phyloP scores from a whole-genome alignment of 2,113 vertebrate species.

The Scytalopus superciliaris region DNA sequence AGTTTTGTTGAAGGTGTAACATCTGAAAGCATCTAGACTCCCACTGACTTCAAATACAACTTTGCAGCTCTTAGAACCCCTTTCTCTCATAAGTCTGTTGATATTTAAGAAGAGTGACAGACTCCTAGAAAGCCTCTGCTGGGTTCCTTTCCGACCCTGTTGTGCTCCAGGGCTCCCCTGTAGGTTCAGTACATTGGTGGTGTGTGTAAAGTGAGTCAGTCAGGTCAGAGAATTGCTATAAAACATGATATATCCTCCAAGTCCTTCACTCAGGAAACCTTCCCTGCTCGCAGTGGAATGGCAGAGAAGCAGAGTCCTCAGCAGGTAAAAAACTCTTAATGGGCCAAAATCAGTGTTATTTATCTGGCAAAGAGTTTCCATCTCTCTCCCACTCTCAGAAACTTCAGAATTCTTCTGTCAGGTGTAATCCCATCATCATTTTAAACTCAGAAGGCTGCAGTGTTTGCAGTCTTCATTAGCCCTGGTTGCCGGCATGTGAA shows the following conservation, averaged over 20 bases:
- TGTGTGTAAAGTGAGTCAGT: background rate
- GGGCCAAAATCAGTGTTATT: background rate
- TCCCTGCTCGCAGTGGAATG: background rate
- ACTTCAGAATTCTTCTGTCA: background rate
- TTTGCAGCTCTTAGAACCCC: background rate
- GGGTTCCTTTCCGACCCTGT: background rate
- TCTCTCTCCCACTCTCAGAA: background rate
- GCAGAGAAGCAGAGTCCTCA: background rate
- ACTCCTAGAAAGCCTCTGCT: background rate
- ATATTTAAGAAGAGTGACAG: background rate
- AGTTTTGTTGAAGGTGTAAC: background rate
- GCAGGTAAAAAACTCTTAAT: background rate
- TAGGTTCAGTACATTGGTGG: background rate
- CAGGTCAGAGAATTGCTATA: background rate
- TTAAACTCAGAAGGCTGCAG: background rate
- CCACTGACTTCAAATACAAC: background rate
- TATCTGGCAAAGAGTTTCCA: background rate
- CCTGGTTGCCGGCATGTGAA: background rate
- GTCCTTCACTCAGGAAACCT: background rate
- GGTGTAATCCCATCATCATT: background rate
- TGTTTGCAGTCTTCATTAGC: background rate
- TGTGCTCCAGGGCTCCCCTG: fast-evolving
- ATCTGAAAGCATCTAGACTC: background rate
- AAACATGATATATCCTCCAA: background rate
- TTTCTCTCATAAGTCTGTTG: background rate